These are phyloP conservation scores for Herpailurus yagouaroundi DNA, from an alignment of 2,113 vertebrate genomes.

Conservation along the genomic window DNA sequence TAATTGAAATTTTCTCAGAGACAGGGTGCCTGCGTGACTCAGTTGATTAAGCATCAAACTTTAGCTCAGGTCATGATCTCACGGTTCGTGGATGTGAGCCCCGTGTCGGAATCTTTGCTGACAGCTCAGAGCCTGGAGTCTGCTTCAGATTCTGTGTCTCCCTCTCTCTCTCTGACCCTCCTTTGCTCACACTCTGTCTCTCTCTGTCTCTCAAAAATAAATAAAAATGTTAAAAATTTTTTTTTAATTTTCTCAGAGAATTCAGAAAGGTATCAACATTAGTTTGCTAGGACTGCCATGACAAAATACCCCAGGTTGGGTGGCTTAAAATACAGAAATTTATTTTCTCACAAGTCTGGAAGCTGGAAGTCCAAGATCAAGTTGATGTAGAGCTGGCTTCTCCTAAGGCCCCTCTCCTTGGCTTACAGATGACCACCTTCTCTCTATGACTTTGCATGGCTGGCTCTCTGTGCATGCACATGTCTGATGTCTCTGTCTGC, in stretches of 20 bases:
- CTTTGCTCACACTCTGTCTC: too few relatives aligned
- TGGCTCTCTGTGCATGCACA: neutral
- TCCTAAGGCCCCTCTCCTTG: neutral
- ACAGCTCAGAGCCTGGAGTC: too few relatives aligned
- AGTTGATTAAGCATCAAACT: too few relatives aligned
- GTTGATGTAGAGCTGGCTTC: neutral
- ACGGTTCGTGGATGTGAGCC: too few relatives aligned
- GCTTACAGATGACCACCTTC: neutral
- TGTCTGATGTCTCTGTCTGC: neutral
- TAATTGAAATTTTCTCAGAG: neutral
- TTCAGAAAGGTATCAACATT: neutral
- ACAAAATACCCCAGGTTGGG: neutral
- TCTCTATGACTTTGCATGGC: neutral
- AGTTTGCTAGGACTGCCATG: neutral
- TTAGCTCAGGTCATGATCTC: too few relatives aligned
- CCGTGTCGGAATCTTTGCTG: too few relatives aligned
- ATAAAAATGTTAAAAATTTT: too few relatives aligned
- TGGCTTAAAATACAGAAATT: neutral
- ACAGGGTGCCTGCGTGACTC: too few relatives aligned
- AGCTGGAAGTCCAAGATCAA: neutral
- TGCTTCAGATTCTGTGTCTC: too few relatives aligned
- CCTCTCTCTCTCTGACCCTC: too few relatives aligned
- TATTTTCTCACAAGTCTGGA: neutral
- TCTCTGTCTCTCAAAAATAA: too few relatives aligned
- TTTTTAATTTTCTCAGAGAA: too few relatives aligned